Percentiles rank a stretch among this genome's conserved stretches.
Evolutionary conservation across 2,888 invertebrate species (phyloP).

Genomic region (Beris morrisii): DNA sequence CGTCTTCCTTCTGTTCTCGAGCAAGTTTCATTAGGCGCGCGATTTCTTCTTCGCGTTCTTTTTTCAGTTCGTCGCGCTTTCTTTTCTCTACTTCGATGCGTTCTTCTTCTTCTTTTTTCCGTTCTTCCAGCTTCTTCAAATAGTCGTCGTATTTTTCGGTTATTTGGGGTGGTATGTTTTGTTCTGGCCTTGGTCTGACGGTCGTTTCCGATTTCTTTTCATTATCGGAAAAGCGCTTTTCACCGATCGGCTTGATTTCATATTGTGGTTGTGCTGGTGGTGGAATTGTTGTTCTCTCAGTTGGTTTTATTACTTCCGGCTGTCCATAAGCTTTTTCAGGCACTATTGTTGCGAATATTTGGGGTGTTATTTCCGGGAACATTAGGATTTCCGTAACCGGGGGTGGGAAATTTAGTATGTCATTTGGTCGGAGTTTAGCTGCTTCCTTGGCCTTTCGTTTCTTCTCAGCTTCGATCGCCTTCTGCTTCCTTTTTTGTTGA

Average conservation of each 20-base stretch:
- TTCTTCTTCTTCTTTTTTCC: constrained; percentile 3
- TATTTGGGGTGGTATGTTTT: neutral
- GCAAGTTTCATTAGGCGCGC: constrained; percentile 45
- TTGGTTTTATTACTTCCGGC: no score
- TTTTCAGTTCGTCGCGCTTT: constrained; percentile 20
- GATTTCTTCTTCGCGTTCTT: constrained; percentile 50
- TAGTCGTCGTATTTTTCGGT: constrained; percentile 8
- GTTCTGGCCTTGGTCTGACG: neutral
- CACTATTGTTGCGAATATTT: constrained; percentile 38
- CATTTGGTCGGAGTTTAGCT: constrained; percentile 42
- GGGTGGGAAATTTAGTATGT: constrained; percentile 6
- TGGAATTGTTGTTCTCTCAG: neutral
- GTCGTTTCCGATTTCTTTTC: neutral
- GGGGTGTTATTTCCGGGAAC: constrained; percentile 27
- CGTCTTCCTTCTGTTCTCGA: constrained; percentile 47
- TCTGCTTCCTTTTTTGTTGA: constrained; percentile 17
- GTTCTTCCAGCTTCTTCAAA: constrained; percentile 18
- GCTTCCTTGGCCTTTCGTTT: constrained; percentile 45
- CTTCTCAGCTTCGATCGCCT: constrained; percentile 22
- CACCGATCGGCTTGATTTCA: neutral
- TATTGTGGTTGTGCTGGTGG: neutral
- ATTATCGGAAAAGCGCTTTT: neutral
- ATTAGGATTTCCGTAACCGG: constrained; percentile 12
- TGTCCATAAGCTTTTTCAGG: constrained; percentile 41
- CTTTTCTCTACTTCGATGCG: constrained; percentile 17